These are phyloP conservation scores for Cyanoderma ruficeps DNA, from an alignment of 2,113 vertebrate genomes.

Conservation along the genomic window DNA sequence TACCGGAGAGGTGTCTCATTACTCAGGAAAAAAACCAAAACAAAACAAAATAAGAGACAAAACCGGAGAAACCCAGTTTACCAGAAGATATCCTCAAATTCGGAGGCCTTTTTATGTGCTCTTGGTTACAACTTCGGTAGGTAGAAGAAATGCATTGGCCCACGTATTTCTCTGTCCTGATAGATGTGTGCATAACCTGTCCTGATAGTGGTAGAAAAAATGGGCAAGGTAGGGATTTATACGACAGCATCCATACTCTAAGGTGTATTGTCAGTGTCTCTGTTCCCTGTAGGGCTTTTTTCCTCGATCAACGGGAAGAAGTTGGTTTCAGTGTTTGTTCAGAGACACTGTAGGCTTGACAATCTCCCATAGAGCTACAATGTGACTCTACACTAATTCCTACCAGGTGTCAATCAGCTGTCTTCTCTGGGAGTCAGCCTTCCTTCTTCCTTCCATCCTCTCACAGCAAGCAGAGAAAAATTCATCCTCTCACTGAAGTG, in stretches of 20 bases:
- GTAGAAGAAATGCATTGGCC: neutral
- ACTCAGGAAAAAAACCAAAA: neutral
- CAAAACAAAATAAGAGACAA: neutral
- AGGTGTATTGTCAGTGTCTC: neutral
- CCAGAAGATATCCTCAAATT: neutral
- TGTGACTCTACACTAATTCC: neutral
- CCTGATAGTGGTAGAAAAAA: neutral
- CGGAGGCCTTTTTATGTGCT: neutral
- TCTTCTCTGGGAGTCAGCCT: neutral
- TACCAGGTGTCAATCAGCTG: neutral
- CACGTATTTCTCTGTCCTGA: neutral
- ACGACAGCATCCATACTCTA: neutral
- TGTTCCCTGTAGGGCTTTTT: neutral
- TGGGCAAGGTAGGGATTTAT: neutral
- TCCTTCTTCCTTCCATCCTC: neutral
- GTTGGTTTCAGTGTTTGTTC: neutral
- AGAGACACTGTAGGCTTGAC: neutral
- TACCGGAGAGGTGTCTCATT: neutral
- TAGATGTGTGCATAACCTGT: neutral
- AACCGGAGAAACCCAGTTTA: neutral
- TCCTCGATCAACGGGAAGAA: neutral
- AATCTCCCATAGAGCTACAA: neutral
- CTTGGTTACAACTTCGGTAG: neutral
- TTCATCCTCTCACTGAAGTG: neutral
- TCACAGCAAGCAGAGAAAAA: neutral